Conservation (phyloP, 2,888 invertebrate species). For the Cephus spinipes region DNA sequence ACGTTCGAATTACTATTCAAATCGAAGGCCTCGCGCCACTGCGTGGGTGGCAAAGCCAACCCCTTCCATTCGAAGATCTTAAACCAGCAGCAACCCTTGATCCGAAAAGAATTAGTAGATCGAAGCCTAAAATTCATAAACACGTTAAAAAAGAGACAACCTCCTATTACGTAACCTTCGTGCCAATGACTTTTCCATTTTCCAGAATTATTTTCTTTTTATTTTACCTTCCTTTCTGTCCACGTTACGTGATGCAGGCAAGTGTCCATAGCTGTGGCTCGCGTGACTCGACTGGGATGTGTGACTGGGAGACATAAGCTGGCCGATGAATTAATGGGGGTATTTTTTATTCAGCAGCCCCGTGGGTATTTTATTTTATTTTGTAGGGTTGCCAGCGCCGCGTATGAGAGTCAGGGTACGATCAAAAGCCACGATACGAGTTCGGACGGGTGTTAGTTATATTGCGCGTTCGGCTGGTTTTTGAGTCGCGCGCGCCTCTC, state of each 20-base stretch:
- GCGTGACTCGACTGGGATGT: slow-evolving; percentile 31
- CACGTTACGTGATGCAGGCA: background rate
- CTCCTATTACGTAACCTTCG: background rate
- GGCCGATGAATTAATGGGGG: slow-evolving; percentile 52
- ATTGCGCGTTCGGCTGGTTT: slow-evolving; percentile 30
- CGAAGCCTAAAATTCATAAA: background rate
- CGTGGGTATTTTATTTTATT: slow-evolving; percentile 42
- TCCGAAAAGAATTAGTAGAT: background rate
- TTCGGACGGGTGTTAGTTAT: slow-evolving; percentile 33
- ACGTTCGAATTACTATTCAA: slow-evolving; percentile 28
- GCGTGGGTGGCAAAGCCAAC: slow-evolving; percentile 11
- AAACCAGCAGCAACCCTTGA: background rate
- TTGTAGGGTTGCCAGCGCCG: slow-evolving; percentile 32
- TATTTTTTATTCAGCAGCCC: slow-evolving; percentile 49
- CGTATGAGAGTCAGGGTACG: slow-evolving; percentile 29
- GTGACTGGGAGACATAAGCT: slow-evolving; percentile 32
- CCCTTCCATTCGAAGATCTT: background rate
- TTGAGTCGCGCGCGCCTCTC: slow-evolving; percentile 15
- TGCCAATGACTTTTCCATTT: background rate
- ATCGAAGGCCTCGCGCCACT: slow-evolving; percentile 10
- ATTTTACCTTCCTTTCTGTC: background rate
- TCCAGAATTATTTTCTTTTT: background rate
- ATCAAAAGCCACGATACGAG: slow-evolving; percentile 40
- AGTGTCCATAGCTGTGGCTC: slow-evolving; percentile 11
- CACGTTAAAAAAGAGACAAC: background rate